Percentiles rank a stretch among this genome's conserved stretches.
These are phyloP conservation scores for Cricetomys ansorgei DNA, from an alignment of 2,113 vertebrate genomes.

Conservation along the genomic window DNA sequence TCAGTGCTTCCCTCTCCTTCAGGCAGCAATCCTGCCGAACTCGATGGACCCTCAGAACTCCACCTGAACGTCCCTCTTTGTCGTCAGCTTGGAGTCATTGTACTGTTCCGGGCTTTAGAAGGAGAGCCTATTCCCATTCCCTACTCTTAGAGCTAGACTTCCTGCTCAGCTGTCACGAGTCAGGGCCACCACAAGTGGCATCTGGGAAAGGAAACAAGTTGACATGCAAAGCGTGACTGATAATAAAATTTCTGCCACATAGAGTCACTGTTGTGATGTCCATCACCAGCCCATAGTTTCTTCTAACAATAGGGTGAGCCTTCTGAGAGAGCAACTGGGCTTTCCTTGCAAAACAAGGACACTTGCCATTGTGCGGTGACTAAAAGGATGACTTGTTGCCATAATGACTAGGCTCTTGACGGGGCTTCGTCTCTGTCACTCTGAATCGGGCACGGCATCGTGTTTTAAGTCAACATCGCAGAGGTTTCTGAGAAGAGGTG, in stretches of 20 bases:
- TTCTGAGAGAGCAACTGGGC: conserved; percentile 65
- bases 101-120: conserved; percentile 7
- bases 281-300: conserved; percentile 64
- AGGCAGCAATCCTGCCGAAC: background rate
- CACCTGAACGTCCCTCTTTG: background rate
- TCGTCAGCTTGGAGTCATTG: background rate
- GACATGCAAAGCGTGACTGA: conserved; percentile 77
- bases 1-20: background rate
- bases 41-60: background rate
- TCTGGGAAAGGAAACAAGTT: conserved; percentile 78
- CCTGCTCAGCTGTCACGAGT: background rate
- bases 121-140: background rate
- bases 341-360: conserved; percentile 72
- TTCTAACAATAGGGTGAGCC: conserved; percentile 65
- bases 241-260: conserved; percentile 80
- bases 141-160: background rate
- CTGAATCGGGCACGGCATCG: conserved; percentile 55
- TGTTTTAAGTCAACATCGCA: conserved; percentile 81
- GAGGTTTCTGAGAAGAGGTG: conserved; percentile 73
- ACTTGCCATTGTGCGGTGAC: conserved; percentile 77
- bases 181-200: background rate
- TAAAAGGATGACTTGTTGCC: conserved; percentile 74
- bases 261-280: conserved; percentile 69
- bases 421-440: conserved; percentile 74
- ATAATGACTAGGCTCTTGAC: conserved; percentile 72